Conservation (phyloP, 1,140 invertebrate genomes). For the Elymnias hypermnestra region DNA sequence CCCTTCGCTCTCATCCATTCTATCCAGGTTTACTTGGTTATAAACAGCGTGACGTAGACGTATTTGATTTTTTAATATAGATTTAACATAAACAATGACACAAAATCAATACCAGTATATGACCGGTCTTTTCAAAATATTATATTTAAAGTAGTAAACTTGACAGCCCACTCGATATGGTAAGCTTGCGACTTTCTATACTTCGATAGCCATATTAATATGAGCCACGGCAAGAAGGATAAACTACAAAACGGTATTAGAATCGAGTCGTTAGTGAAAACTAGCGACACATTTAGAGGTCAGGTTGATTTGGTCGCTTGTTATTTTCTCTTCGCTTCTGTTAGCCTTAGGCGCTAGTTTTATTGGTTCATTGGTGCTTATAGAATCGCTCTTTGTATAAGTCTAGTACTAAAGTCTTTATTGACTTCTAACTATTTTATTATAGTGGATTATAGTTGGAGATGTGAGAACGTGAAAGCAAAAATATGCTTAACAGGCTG, state of each 20-base stretch:
- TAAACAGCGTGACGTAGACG: too few relatives aligned
- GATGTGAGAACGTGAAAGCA: conserved; percentile 1
- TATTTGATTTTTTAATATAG: too few relatives aligned
- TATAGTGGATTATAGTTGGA: not conserved
- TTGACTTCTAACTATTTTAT: conserved; percentile 29
- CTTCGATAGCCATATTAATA: conserved; percentile 30
- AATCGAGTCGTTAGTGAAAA: conserved; percentile 3
- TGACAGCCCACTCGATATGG: conserved; percentile 40
- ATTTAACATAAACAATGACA: not conserved
- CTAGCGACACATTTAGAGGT: conserved; percentile 27
- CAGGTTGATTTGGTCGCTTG: conserved; percentile 27
- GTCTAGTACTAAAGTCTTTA: conserved; percentile 38
- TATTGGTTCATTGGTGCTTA: conserved; percentile 45
- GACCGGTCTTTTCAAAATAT: conserved; percentile 36
- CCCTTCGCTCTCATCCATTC: too few relatives aligned
- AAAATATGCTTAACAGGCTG: too few relatives aligned
- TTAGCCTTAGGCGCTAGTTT: conserved; percentile 42
- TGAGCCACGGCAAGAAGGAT: conserved; percentile 20
- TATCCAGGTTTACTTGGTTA: too few relatives aligned
- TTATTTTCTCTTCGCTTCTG: conserved; percentile 53
- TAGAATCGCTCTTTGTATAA: conserved; percentile 30
- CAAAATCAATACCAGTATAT: too few relatives aligned
- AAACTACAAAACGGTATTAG: conserved; percentile 15
- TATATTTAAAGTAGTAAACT: conserved; percentile 40
- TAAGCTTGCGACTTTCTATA: conserved; percentile 47